Evolutionary conservation across 2,113 vertebrate genomes (phyloP).

Genomic region (Lophura nycthemera): DNA sequence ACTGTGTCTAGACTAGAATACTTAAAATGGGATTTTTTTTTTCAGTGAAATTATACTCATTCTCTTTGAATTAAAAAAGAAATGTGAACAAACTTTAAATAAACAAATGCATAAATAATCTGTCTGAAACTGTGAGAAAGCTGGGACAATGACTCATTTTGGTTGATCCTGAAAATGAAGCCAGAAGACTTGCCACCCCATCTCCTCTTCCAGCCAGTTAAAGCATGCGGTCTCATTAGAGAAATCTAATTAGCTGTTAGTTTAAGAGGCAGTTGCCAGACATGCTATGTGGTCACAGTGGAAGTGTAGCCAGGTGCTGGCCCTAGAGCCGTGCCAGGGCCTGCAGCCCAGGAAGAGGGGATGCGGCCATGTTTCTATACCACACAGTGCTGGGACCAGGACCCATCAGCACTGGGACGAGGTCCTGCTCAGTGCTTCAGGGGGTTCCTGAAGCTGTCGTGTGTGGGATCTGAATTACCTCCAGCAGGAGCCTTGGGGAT

Average conservation of each 20-base stretch:
- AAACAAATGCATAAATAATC: not conserved
- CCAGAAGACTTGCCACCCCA: not conserved
- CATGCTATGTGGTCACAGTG: not conserved
- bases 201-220: not conserved
- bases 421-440: too few relatives aligned
- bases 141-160: not conserved
- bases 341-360: rapidly evolving
- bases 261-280: not conserved
- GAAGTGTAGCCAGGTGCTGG: not conserved
- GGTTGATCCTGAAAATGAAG: not conserved
- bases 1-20: not conserved
- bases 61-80: not conserved
- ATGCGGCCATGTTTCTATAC: not conserved
- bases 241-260: not conserved
- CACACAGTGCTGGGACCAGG: not conserved
- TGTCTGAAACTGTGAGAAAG: not conserved
- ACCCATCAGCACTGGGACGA: not conserved
- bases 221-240: not conserved
- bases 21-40: not conserved
- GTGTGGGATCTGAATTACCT: not conserved
- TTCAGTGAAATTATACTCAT: not conserved
- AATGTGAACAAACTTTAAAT: not conserved
- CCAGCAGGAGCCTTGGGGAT: rapidly evolving
- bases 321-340: rapidly evolving
- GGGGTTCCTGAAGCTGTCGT: not conserved